These are phyloP conservation scores for Phalacrocorax pelagicus DNA, from an alignment of 2,113 vertebrate species.

Conservation along the genomic window DNA sequence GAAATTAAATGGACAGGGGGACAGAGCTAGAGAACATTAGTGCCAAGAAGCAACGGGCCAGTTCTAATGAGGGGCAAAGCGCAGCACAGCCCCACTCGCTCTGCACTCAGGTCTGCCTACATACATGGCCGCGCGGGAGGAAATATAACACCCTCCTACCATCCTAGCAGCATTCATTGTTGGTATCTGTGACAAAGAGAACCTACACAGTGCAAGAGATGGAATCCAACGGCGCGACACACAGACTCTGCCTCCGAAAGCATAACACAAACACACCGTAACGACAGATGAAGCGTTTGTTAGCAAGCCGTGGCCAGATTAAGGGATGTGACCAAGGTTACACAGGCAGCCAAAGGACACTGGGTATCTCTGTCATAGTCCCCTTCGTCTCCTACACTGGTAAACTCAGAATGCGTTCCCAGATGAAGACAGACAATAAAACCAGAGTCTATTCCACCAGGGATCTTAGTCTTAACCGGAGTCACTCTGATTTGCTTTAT, in stretches of 20 bases:
- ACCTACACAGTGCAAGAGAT: background rate
- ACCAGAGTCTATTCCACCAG: background rate
- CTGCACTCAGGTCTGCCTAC: background rate
- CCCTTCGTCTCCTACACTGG: background rate
- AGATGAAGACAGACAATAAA: background rate
- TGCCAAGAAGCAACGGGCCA: background rate
- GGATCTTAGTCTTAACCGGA: background rate
- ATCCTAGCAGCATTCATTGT: background rate
- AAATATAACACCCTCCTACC: background rate
- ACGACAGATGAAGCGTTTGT: background rate
- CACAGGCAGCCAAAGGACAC: background rate
- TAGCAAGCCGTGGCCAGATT: background rate
- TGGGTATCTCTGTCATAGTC: background rate
- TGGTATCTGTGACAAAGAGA: background rate
- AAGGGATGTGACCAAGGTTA: background rate
- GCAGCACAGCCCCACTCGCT: fast-evolving
- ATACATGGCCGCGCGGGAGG: fast-evolving
- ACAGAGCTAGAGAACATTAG: background rate
- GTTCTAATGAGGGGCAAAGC: background rate
- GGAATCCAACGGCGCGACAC: background rate
- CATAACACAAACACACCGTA: background rate
- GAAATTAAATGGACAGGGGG: background rate
- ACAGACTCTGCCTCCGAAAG: background rate
- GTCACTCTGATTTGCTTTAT: background rate
- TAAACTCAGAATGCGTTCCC: background rate